Percentiles rank a stretch among this genome's conserved stretches.
phyloP scores from a whole-genome alignment of 2,797 vertebrate species.

The Pygocentrus nattereri region DNA sequence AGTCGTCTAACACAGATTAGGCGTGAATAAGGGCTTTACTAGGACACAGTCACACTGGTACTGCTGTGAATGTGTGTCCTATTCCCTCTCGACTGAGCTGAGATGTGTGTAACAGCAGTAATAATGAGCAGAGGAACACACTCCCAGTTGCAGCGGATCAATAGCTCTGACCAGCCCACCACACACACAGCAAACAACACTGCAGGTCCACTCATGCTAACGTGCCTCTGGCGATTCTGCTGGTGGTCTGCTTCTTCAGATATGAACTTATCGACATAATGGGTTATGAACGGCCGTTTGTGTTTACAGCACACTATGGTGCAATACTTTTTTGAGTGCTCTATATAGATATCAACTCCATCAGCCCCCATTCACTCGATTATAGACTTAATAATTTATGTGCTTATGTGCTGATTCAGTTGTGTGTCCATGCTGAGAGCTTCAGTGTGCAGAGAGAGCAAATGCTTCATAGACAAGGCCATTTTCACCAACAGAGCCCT shows the following conservation, averaged over 20 bases:
- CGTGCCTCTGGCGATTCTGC: slow-evolving; percentile 62
- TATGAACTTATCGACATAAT: slow-evolving; percentile 75
- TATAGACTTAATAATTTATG: neutral
- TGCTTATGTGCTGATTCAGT: slow-evolving; percentile 1
- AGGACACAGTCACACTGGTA: too few relatives aligned
- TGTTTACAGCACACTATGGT: slow-evolving; percentile 35
- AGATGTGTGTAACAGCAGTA: slow-evolving; percentile 37
- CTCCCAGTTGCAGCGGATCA: slow-evolving; percentile 43
- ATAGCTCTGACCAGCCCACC: slow-evolving; percentile 34
- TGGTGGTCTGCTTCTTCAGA: slow-evolving; percentile 69
- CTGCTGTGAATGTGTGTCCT: neutral
- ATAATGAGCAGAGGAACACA: slow-evolving; percentile 27
- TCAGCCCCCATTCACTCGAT: neutral
- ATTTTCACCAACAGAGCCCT: neutral
- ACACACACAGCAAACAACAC: slow-evolving; percentile 29
- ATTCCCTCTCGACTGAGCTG: slow-evolving; percentile 25
- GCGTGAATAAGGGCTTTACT: too few relatives aligned
- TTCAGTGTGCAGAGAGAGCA: neutral
- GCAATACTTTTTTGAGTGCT: slow-evolving; percentile 5
- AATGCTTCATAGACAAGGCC: neutral
- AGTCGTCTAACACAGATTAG: too few relatives aligned
- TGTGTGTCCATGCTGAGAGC: neutral
- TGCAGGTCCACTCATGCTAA: slow-evolving; percentile 36
- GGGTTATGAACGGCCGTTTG: slow-evolving; percentile 22
- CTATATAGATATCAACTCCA: slow-evolving; percentile 16